Base-by-base conservation (phyloP, 2,888 invertebrate species). In the Auanema sp. region DNA sequence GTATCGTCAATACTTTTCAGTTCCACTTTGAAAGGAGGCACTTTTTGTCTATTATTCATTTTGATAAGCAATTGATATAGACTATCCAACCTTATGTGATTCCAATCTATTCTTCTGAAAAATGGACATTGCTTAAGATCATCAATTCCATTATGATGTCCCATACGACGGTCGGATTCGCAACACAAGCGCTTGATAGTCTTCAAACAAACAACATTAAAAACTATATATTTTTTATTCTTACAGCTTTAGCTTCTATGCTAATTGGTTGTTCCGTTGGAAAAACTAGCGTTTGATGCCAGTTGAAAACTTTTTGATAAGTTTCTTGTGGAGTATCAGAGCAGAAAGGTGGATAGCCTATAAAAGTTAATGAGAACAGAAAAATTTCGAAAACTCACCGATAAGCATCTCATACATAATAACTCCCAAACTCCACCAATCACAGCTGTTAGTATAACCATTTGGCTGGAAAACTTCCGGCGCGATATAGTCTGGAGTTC, bases 371-470 rank as follows among this genome's bases (percentile, higher is more conserved):
- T n/a, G 3, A 43, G 24, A 49, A 49, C 16, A 2, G 5, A 53
- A 75, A 47, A 21, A 47, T 5, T 18, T 47, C 4, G 10, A 18
- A 47, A 52, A 16, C 87, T 81, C 82, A 89, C 89, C 97, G 86
- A 98, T 98, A 77, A 99, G 88, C 98, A 99, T 99, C 87, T 99
- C 98, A 87, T 97, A 98, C 98, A 99, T 98, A 81, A 98, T 98
- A 64, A 99, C 98, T 25, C 98, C 98, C 64, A 99, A 88, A 68
- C 95, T 96, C 98, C 98, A 98, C 93, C 96, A 99, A 86, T 99
- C 98, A 81, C 97, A 98, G 64, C 94, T 91, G 56, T 93, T 91
- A 3, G 93, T 94, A 86, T 99, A 99, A 50, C 98, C 98, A 43
- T 94, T 95, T 87, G 96, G 96, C 79, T 86, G 85, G 78, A 88